Conservation (phyloP, 2,888 invertebrate genomes). For the Mystacides longicornis region DNA sequence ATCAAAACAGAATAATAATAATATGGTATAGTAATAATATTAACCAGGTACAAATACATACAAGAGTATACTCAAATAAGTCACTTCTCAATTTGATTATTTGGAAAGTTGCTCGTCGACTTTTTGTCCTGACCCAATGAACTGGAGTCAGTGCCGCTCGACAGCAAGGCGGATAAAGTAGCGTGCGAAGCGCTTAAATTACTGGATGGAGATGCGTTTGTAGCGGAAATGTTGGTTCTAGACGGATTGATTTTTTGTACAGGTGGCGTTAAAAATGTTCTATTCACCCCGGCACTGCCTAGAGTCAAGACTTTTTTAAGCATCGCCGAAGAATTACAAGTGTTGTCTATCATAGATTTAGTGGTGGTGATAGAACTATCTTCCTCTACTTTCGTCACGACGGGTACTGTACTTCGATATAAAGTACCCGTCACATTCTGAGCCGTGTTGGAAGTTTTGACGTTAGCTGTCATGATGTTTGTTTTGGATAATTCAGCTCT, state of each 20-base stretch:
- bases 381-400: slow-evolving; percentile 30
- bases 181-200: slow-evolving; percentile 47
- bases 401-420: slow-evolving; percentile 21
- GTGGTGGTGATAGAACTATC: slow-evolving; percentile 43
- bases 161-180: slow-evolving; percentile 38
- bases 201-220: slow-evolving; percentile 37
- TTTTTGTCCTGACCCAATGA: not conserved
- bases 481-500: slow-evolving; percentile 19
- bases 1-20: too few species aligned
- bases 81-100: not conserved
- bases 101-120: not conserved
- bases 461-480: slow-evolving; percentile 25
- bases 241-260: slow-evolving; percentile 41
- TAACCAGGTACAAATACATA: too few species aligned
- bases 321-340: slow-evolving; percentile 48
- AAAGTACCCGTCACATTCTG: slow-evolving; percentile 38
- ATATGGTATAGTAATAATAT: too few species aligned
- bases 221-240: slow-evolving; percentile 35
- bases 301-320: slow-evolving; percentile 46
- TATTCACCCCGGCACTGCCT: slow-evolving; percentile 42
- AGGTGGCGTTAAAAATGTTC: slow-evolving; percentile 41
- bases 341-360: slow-evolving; percentile 48
- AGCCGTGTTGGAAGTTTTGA: slow-evolving; percentile 31
- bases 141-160: slow-evolving; percentile 6
- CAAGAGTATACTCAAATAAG: not conserved